phyloP scores from a whole-genome alignment of 37 sponge, comb jelly and placozoan genomes.

The Beroe ovata region DNA sequence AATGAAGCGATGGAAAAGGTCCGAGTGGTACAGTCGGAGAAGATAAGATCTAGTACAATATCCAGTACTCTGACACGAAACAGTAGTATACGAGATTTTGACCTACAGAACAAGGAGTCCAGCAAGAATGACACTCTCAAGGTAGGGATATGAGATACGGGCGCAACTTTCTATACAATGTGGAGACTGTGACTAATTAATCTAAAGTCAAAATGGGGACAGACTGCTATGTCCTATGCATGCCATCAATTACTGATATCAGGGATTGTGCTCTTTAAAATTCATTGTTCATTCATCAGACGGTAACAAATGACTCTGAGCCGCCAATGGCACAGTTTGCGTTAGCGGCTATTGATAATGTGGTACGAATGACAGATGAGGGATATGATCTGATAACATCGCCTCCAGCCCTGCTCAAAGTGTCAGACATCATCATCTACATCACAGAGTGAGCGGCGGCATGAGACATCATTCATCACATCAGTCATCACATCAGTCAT shows the following conservation, averaged over 20 bases:
- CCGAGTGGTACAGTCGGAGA: neutral
- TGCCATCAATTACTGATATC: too few relatives aligned
- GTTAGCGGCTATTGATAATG: constrained; percentile 7
- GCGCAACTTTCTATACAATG: too few relatives aligned
- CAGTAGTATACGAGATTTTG: constrained; percentile 54
- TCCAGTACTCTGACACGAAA: constrained; percentile 51
- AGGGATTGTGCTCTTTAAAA: too few relatives aligned
- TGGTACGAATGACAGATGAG: neutral
- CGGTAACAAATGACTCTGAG: neutral
- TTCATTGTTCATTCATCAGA: too few relatives aligned
- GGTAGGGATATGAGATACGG: neutral
- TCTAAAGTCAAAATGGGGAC: too few relatives aligned
- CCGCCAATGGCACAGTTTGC: constrained; percentile 31
- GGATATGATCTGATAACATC: constrained; percentile 13
- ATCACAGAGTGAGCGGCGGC: constrained; percentile 28
- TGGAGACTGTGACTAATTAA: too few relatives aligned
- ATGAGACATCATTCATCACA: too few relatives aligned
- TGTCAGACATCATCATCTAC: constrained; percentile 29
- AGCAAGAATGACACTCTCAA: neutral
- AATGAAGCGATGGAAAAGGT: constrained; percentile 9
- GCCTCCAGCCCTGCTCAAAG: neutral
- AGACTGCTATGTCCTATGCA: too few relatives aligned
- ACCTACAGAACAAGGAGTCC: neutral
- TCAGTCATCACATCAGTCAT: too few relatives aligned
- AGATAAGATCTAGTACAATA: constrained; percentile 21